phyloP scores from a whole-genome alignment of 1,140 invertebrate genomes.

The Holcopasites calliopsidis region DNA sequence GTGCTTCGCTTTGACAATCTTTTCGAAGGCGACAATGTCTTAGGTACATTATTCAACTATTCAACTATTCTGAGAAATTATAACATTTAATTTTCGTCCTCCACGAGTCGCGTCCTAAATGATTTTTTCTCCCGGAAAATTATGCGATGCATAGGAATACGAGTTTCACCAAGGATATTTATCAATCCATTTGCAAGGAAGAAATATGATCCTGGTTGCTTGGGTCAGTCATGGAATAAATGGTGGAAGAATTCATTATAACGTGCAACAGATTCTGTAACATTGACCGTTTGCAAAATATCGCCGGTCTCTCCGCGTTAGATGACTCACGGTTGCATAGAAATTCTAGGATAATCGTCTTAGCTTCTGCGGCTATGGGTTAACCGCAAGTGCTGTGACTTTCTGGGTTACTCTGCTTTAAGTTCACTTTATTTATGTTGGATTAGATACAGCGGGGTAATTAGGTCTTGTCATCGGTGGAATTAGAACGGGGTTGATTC shows the following conservation, averaged over 20 bases:
- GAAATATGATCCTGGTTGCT: neutral
- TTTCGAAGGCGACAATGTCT: constrained; percentile 81
- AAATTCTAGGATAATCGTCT: neutral
- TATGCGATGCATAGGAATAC: too few species aligned
- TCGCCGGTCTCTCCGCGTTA: too few species aligned
- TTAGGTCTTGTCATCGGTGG: too few species aligned
- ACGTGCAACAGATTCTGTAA: neutral
- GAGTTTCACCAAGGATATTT: neutral
- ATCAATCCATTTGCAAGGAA: neutral
- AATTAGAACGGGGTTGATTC: neutral
- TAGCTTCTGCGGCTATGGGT: neutral
- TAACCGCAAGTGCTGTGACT: neutral
- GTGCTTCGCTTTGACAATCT: constrained; percentile 82
- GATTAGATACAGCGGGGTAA: too few species aligned
- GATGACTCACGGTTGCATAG: neutral
- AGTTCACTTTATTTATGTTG: neutral
- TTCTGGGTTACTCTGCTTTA: neutral
- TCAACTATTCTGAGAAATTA: neutral
- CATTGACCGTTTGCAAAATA: neutral
- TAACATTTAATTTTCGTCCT: neutral
- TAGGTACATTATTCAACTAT: constrained; percentile 70
- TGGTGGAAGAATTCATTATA: neutral
- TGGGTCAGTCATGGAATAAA: neutral
- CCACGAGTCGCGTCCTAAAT: too few species aligned
- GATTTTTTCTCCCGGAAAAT: neutral